phyloP scores from a whole-genome alignment of 2,797 vertebrate genomes.

The Aldrovandia affinis region DNA sequence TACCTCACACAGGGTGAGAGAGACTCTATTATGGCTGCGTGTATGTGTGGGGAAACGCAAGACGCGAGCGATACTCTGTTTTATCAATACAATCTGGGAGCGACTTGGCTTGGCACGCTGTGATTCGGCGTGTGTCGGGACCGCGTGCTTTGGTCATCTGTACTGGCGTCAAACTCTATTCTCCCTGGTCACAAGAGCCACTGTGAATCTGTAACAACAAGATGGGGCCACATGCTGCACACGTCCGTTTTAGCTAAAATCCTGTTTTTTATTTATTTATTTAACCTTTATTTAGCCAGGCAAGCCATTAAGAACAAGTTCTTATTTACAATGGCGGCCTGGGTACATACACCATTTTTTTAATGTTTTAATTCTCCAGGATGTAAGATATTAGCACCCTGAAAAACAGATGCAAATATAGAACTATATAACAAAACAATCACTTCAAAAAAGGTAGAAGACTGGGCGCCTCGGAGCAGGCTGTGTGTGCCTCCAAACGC shows the following conservation, averaged over 20 bases:
- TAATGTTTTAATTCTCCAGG: neutral
- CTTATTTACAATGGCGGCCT: no score
- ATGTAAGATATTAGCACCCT: neutral
- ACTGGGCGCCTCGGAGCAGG: conserved; percentile 43
- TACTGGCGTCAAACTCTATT: neutral
- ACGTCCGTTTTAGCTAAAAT: neutral
- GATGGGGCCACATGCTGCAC: neutral
- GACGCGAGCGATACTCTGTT: neutral
- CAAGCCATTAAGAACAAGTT: no score
- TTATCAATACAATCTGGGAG: neutral
- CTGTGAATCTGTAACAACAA: neutral
- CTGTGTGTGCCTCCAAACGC: conserved; percentile 49
- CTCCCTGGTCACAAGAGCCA: no score
- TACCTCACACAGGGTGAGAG: neutral
- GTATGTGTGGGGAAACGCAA: neutral
- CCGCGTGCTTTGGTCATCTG: neutral
- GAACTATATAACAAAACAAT: neutral
- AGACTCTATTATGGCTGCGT: neutral
- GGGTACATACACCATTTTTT: no score
- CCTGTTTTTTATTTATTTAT: no score
- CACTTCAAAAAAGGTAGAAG: neutral
- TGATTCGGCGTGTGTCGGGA: neutral
- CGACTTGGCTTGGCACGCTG: no score
- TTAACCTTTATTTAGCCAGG: no score
- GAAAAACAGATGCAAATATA: neutral